Evolutionary conservation across 2,113 vertebrate genomes (phyloP), one percentile per base, ranked within the genome.

Genomic region (Corythornis cristatus): DNA sequence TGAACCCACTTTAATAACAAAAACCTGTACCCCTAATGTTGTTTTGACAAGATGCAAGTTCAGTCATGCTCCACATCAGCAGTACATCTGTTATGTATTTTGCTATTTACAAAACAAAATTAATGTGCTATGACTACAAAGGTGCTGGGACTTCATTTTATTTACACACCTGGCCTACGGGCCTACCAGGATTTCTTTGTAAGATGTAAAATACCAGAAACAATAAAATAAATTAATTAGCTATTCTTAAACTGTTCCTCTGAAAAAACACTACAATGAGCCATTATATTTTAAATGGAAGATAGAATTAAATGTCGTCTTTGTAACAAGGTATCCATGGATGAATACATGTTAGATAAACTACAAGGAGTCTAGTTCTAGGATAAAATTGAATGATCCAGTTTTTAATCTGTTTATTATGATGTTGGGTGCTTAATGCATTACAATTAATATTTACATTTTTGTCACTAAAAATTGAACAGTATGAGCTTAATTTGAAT

Each of bases 181-280:
- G 2, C 12, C 45, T 58, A 26, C 8, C 5, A 65, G 2, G 2
- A 61, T 62, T 89, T 82, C 7, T 76, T 28, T 43, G 23, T 15
- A 83, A 92, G 7, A 0, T 48, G 0, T 48, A 42, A 86, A 77
- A 64, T 6, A 0, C 0, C 15, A 15, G 6, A 66, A 64, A 14
- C 1, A 40, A 18, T 51, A 37, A 43, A 8, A 53, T 12, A 60
- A 83, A 80, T 46, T 12, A 43, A 56, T 48, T 31, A 70, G 4
- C 10, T 60, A 16, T 79, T 83, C 28, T 67, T 72, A 75, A 76
- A 43, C 5, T 21, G 6, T 18, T 46, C 18, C 37, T 83, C 60
- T 42, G 57, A 92, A 77, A 84, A 76, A 60, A 8, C 3, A 18
- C 13, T 25, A 4, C 23, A 65, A 80, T 12, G 3, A 6, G 4